A percentile compares a stretch with the other conserved stretches of the same genome.
Conservation (phyloP, 2,888 invertebrate species). For the Leptopilina myrica region DNA sequence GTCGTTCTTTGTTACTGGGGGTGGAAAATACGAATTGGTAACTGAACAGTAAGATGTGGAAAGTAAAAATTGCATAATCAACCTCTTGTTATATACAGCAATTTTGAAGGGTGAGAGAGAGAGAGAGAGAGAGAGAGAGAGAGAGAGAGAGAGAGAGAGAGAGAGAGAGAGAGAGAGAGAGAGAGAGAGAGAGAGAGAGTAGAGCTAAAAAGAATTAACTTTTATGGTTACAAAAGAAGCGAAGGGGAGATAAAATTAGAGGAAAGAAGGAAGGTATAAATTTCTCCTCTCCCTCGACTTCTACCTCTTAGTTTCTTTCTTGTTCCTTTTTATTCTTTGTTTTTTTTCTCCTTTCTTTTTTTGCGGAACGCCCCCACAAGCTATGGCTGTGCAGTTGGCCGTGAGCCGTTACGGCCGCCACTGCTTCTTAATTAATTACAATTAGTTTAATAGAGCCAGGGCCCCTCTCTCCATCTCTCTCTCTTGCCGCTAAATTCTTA, state of each 20-base stretch:
- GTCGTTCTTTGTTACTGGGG: no score
- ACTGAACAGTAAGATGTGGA: no score
- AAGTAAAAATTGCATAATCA: no score
- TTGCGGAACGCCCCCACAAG: constrained; percentile 48
- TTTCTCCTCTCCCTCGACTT: not conserved
- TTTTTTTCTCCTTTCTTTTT: constrained; percentile 26
- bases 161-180: no score
- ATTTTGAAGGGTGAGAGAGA: no score
- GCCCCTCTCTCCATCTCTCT: constrained; percentile 55
- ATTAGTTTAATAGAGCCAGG: constrained; percentile 73
- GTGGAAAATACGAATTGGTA: no score
- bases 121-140: no score
- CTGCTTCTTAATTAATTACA: constrained; percentile 74
- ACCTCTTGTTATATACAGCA: no score
- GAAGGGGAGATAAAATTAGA: not conserved
- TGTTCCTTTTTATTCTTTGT: constrained; percentile 38
- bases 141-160: no score
- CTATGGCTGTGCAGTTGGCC: constrained; percentile 50
- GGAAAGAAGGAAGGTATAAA: constrained; percentile 27
- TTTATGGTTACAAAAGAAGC: constrained; percentile 2
- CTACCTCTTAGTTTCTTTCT: constrained; percentile 40
- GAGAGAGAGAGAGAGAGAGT: no score
- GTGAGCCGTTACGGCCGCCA: constrained; percentile 51
- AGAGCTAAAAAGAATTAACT: not conserved
- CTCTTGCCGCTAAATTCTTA: constrained; percentile 62